Base-by-base conservation (phyloP, 2,797 vertebrate species). In the Decapterus maruadsi region DNA sequence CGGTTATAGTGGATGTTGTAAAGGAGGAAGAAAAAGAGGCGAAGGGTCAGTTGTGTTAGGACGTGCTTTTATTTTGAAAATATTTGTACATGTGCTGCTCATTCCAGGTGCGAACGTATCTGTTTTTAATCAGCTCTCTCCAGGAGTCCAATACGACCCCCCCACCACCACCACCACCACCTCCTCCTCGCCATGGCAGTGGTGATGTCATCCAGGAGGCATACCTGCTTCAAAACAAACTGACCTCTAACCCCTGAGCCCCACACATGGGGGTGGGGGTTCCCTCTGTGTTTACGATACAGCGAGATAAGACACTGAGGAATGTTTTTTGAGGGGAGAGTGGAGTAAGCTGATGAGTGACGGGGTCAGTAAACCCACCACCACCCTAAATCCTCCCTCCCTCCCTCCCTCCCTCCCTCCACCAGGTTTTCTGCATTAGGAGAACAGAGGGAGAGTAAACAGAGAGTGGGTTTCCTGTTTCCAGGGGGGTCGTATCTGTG, bases 301-400 rank as follows among this genome's bases (percentile, higher is more conserved):
- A 22, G 57, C 29, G 62, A 92, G 94, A 95, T 93, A 94, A 94
- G 91, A 80, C 61, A 20, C 56, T 19, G 55, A 84, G 86, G 93
- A 94, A 88, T 92, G 87, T 85, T 72, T 67, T 1, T 36, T 31
- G 53, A 56, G 42, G 48, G 57, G 34, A 69, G 0, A 51, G 50
- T 11, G 68, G 78, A 26, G 72, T 75, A 48, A 34, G 66, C 3
- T 63, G 83, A 75, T 89, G 87, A 91, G 45, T 80, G 83, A 87
- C 70, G 77, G 80, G 88, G 82, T 53, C 40, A 63, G 79, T 85
- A 88, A 82, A 67, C 84, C 71, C 64, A 3, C 10, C 38, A 34
- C 31, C 31, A 34, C 8, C 8, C 38, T 9, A 40, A 40, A 34
- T 34, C 31, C 38, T 2, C 22, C 50, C 67, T 26, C 26, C 26